These are phyloP conservation scores for Bugulina stolonifera DNA, from an alignment of 2,888 invertebrate species.

Conservation along the genomic window DNA sequence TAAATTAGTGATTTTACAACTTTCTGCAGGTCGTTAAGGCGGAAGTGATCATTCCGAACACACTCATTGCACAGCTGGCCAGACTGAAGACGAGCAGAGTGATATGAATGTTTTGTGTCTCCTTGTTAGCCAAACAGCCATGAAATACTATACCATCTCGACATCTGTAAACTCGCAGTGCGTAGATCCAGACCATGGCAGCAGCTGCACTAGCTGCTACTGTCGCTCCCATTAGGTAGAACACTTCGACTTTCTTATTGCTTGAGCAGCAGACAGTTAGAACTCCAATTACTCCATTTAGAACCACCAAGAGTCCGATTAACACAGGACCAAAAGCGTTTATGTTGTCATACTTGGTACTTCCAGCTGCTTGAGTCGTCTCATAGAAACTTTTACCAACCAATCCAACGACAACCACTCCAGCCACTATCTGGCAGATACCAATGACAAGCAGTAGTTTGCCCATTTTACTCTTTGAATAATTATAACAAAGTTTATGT, in stretches of 20 bases:
- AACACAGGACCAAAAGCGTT: slow-evolving; percentile 17
- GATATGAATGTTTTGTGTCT: slow-evolving; percentile 6
- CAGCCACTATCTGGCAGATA: slow-evolving; percentile 3
- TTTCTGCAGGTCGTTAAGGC: background rate
- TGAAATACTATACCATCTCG: background rate
- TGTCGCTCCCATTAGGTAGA: slow-evolving; percentile 16
- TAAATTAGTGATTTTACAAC: too few species aligned
- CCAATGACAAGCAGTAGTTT: slow-evolving; percentile 8
- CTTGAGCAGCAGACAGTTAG: background rate
- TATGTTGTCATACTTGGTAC: background rate
- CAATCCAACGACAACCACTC: slow-evolving; percentile 8
- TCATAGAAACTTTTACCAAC: slow-evolving; percentile 19
- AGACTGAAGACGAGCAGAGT: slow-evolving; percentile 2
- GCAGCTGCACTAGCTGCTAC: slow-evolving; percentile 6
- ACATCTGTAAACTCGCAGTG: background rate
- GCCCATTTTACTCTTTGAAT: too few species aligned
- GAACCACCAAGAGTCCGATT: background rate
- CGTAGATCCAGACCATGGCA: slow-evolving; percentile 23
- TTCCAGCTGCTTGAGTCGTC: background rate
- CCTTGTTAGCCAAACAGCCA: background rate
- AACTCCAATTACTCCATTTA: slow-evolving; percentile 3
- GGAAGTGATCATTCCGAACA: slow-evolving; percentile 9
- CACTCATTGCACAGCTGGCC: slow-evolving; percentile 11
- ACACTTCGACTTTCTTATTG: background rate
- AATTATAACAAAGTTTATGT: too few species aligned